Base-by-base conservation (phyloP, 2,888 invertebrate species). In the Eupithecia insigniata region DNA sequence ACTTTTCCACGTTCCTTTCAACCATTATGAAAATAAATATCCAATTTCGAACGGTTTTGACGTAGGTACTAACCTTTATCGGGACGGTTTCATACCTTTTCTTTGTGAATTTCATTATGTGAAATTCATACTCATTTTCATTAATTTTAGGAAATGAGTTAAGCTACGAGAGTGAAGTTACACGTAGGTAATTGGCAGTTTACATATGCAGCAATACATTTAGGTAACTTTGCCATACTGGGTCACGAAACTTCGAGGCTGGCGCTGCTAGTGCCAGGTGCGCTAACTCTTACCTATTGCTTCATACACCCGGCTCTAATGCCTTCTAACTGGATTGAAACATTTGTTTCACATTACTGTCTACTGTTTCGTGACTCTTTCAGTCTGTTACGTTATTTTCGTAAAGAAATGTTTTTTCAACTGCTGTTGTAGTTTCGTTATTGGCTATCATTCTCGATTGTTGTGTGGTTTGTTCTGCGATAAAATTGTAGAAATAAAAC, bases 201-300 rank as follows among this genome's bases (percentile, higher is more conserved):
- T 80, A 80, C 82, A 74, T 83, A 79, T 87, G 84, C 82, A 76
- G 86, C 79, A 87, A 88, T 82, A 78, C 77, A 78, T 84, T 85
- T 85, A 78, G 82, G 84, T 84, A 87, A 86, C 80, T 80, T 77
- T 79, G 79, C 76, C 80, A 80, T 82, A 81, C 82, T 84, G 80
- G 86, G 85, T 87, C 87, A 86, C 83, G 87, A 88, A 87, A 83
- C 83, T 79, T 83, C 84, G 82, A 86, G 81, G 81, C 84, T 85
- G 86, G 85, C 78, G 85, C 83, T 81, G 81, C 84, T 86, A 83
- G 87, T 82, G 81, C 85, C 86, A 84, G 87, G 85, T 86, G 87
- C 82, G 80, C 81, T 79, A 78, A 84, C 76, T 74, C 77, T 67
- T 78, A 22, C 51, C 51, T 51, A 82, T 87, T 87, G 85, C 86